Percentiles rank a stretch among this genome's conserved stretches.
Conservation (phyloP, 2,888 invertebrate genomes). For the Prosapia bicincta region DNA sequence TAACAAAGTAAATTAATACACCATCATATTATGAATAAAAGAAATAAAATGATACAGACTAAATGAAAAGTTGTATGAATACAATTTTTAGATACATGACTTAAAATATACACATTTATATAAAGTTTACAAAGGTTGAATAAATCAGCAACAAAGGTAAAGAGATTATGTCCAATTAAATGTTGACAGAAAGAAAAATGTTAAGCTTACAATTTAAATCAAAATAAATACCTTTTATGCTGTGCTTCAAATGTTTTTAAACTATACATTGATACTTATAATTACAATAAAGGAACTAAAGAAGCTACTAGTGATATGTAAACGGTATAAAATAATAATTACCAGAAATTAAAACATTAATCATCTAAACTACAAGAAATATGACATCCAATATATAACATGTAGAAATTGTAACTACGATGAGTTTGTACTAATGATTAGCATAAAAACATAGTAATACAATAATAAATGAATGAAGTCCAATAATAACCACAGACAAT, state of each 20-base stretch:
- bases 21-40: too few relatives aligned
- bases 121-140: too few relatives aligned
- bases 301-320: not conserved
- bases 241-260: too few relatives aligned
- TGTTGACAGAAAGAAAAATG: too few relatives aligned
- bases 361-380: not conserved
- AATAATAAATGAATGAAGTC: not conserved
- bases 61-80: too few relatives aligned
- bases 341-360: not conserved
- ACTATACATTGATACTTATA: not conserved
- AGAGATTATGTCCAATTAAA: too few relatives aligned
- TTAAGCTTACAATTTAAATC: too few relatives aligned
- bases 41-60: too few relatives aligned
- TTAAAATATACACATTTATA: too few relatives aligned
- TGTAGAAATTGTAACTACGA: not conserved
- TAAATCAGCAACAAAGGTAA: too few relatives aligned
- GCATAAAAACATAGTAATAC: not conserved
- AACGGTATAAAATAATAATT: not conserved
- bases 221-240: too few relatives aligned
- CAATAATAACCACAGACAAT: not conserved
- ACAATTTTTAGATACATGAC: too few relatives aligned
- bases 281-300: not conserved
- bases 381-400: conserved; percentile 1
- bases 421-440: not conserved
- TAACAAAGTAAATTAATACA: conserved; percentile 4